These are phyloP conservation scores for Apantesis nais DNA, from an alignment of 2,888 invertebrate genomes.

Conservation along the genomic window DNA sequence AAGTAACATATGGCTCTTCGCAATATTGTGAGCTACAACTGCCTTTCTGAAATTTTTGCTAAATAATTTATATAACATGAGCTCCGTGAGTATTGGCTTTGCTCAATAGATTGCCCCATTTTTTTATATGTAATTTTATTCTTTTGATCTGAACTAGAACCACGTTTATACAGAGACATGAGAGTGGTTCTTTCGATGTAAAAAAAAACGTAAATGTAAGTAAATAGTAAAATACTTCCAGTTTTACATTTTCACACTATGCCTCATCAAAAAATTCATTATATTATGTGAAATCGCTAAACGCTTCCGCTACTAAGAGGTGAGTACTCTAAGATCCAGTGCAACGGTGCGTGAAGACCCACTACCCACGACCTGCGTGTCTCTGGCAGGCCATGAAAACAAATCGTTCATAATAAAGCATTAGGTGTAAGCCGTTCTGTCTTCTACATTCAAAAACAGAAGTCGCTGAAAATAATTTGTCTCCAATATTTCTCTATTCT, in stretches of 20 bases:
- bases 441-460: slow-evolving; percentile 37
- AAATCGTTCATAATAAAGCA: slow-evolving; percentile 72
- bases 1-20: no score
- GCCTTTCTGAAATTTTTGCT: no score
- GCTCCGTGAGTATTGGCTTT: no score
- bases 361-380: slow-evolving; percentile 70
- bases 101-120: no score
- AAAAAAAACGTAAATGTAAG: no score
- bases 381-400: slow-evolving; percentile 76
- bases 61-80: no score
- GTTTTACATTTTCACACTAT: not conserved
- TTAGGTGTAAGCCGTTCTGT: slow-evolving; percentile 51
- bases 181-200: no score
- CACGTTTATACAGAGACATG: no score
- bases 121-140: no score
- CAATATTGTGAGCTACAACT: not conserved
- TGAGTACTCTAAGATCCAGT: slow-evolving; percentile 55
- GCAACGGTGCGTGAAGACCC: slow-evolving; percentile 74
- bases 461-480: not conserved
- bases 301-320: slow-evolving; percentile 43
- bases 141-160: no score
- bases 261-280: not conserved
- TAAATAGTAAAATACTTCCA: not conserved
- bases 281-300: slow-evolving; percentile 34
- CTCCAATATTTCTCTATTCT: not conserved